Percentiles rank a stretch among this genome's conserved stretches.
Evolutionary conservation across 2,888 invertebrate species (phyloP).

Genomic region (Chymomyza fuscimana): DNA sequence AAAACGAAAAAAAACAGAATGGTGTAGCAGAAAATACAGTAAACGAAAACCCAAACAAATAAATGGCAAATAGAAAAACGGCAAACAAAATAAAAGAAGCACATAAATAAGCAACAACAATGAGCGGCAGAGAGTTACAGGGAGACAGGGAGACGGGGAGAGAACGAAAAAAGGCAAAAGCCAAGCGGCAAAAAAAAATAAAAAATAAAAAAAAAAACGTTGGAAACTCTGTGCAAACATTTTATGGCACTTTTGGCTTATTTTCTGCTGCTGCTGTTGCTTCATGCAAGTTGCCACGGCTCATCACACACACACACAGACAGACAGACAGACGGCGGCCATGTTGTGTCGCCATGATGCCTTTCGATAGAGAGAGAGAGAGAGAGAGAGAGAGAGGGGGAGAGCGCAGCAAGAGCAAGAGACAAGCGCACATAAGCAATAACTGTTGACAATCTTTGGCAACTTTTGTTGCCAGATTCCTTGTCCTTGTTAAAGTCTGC

Average conservation of each 20-base stretch:
- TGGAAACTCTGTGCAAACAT: constrained; percentile 65
- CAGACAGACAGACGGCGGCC: constrained; percentile 7
- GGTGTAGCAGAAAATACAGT: constrained; percentile 29
- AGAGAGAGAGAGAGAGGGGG: no score
- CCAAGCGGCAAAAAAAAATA: constrained; percentile 40
- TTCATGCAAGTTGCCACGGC: constrained; percentile 47
- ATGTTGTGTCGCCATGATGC: not conserved
- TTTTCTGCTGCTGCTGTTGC: constrained; percentile 46
- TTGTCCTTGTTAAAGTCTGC: not conserved
- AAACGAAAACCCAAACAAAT: constrained; percentile 42
- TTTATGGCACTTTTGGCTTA: constrained; percentile 72
- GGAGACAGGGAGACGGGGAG: not conserved
- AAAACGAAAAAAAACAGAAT: constrained; percentile 30
- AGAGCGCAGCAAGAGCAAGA: no score
- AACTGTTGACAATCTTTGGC: constrained; percentile 72
- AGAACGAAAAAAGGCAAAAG: constrained; percentile 23
- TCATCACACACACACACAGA: constrained; percentile 40
- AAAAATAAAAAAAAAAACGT: constrained; percentile 20
- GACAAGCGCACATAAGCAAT: constrained; percentile 47
- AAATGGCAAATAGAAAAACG: constrained; percentile 66
- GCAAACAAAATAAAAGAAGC: constrained; percentile 23
- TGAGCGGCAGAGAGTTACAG: not conserved
- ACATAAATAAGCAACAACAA: constrained; percentile 58
- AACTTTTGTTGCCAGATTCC: constrained; percentile 45
- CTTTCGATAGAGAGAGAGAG: not conserved